These are phyloP conservation scores for Anthonomus grandis DNA, from an alignment of 1,140 invertebrate species.

Conservation along the genomic window DNA sequence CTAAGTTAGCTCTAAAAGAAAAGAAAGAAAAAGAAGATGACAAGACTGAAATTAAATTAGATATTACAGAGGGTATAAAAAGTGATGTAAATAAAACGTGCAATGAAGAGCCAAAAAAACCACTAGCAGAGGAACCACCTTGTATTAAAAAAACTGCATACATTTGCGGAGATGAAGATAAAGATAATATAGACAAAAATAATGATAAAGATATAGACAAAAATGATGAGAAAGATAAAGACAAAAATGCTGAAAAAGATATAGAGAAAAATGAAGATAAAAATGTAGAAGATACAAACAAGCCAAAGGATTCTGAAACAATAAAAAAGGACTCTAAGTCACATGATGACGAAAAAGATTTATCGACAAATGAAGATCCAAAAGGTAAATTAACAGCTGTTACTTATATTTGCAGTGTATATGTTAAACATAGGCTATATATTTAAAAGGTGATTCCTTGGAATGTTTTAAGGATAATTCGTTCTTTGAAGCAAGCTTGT, in stretches of 20 bases:
- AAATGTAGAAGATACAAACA: too few relatives aligned
- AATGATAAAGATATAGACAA: not conserved
- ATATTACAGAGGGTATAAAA: not conserved
- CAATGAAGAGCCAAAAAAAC: not conserved
- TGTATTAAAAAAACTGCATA: slow-evolving; percentile 34
- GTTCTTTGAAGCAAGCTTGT: too few relatives aligned
- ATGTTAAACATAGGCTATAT: too few relatives aligned
- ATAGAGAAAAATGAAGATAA: slow-evolving; percentile 5
- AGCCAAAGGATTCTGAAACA: too few relatives aligned
- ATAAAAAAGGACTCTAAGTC: too few relatives aligned
- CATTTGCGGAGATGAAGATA: slow-evolving; percentile 22
- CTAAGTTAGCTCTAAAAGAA: too few relatives aligned
- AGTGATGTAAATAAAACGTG: not conserved
- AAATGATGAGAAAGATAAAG: slow-evolving; percentile 7
- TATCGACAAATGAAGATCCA: not conserved
- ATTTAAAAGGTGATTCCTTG: too few relatives aligned
- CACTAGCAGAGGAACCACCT: slow-evolving; percentile 21
- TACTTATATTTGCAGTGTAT: too few relatives aligned
- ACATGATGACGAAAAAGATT: slow-evolving; percentile 23
- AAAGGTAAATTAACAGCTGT: not conserved
- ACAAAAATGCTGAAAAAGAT: slow-evolving; percentile 21
- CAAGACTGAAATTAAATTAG: slow-evolving; percentile 14
- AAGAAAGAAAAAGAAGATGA: slow-evolving; percentile 2
- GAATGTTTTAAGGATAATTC: too few relatives aligned
- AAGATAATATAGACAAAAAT: slow-evolving; percentile 4